phyloP scores from a whole-genome alignment of 2,888 invertebrate species.

The Cybosia mesomella region DNA sequence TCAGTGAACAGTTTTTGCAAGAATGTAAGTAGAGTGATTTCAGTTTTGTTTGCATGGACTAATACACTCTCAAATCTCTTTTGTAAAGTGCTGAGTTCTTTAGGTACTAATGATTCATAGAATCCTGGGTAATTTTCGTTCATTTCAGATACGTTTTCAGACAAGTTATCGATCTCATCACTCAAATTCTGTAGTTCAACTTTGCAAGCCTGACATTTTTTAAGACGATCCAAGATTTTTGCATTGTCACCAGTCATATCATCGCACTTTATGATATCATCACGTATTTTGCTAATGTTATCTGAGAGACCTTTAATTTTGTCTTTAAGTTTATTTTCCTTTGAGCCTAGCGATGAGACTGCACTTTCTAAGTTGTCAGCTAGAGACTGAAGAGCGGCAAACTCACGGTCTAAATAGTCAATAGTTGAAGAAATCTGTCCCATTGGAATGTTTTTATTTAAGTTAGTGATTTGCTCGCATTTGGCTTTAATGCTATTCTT shows the following conservation, averaged over 20 bases:
- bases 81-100: constrained; percentile 94
- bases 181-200: constrained; percentile 90
- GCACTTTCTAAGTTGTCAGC: constrained; percentile 92
- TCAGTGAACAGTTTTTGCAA: constrained; percentile 95
- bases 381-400: constrained; percentile 90
- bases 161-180: constrained; percentile 89
- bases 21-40: constrained; percentile 92
- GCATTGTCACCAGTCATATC: constrained; percentile 95
- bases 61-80: constrained; percentile 93
- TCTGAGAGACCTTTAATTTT: constrained; percentile 91
- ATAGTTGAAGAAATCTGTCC: constrained; percentile 90
- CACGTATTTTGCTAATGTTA: constrained; percentile 91
- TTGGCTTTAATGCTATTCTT: constrained; percentile 93
- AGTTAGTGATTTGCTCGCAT: constrained; percentile 91
- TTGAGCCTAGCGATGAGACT: constrained; percentile 91
- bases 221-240: constrained; percentile 92
- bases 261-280: constrained; percentile 95
- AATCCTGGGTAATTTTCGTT: constrained; percentile 92
- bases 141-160: constrained; percentile 90
- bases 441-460: constrained; percentile 91
- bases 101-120: constrained; percentile 91
- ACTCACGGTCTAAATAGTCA: constrained; percentile 91
- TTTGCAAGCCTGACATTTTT: constrained; percentile 91
- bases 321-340: constrained; percentile 90
- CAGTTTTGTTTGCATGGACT: constrained; percentile 93